Percentiles rank a stretch among this genome's conserved stretches.
These are phyloP conservation scores for Oenanthe oenanthe DNA, from an alignment of 2,113 vertebrate genomes.

Conservation along the genomic window DNA sequence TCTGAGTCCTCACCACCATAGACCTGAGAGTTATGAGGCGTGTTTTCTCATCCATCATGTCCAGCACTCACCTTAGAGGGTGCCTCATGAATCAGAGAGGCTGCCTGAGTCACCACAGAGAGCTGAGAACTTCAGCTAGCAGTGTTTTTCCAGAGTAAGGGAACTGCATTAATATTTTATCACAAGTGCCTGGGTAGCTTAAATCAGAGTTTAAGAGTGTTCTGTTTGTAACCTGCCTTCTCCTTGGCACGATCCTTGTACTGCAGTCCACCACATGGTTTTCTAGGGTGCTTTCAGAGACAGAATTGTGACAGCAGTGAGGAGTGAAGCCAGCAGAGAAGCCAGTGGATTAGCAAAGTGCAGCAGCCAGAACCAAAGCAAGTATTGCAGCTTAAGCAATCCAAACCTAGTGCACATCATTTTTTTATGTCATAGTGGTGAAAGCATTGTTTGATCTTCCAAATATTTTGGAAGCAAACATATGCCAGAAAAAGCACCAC, in stretches of 20 bases:
- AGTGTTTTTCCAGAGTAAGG: not conserved
- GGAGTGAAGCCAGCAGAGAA: not conserved
- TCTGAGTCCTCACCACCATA: not conserved
- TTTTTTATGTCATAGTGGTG: accelerated
- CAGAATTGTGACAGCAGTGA: not conserved
- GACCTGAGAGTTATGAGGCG: not conserved
- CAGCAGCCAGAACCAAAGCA: not conserved
- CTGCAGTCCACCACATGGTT: not conserved
- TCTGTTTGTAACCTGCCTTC: not conserved
- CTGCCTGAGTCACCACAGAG: not conserved
- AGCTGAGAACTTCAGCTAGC: not conserved
- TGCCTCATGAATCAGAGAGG: not conserved
- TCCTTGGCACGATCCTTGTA: not conserved
- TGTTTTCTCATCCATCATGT: not conserved
- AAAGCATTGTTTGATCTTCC: not conserved
- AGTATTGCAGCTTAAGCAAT: not conserved
- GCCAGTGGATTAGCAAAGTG: not conserved
- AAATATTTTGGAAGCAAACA: not conserved
- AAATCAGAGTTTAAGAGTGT: not conserved
- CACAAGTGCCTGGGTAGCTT: not conserved
- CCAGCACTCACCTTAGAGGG: not conserved
- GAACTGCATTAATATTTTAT: not conserved
- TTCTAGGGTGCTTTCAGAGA: not conserved
- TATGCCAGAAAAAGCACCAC: not conserved
- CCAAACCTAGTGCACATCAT: too few relatives aligned